phyloP scores from a whole-genome alignment of 2,888 invertebrate genomes.

The Cryptosula pallasiana region DNA sequence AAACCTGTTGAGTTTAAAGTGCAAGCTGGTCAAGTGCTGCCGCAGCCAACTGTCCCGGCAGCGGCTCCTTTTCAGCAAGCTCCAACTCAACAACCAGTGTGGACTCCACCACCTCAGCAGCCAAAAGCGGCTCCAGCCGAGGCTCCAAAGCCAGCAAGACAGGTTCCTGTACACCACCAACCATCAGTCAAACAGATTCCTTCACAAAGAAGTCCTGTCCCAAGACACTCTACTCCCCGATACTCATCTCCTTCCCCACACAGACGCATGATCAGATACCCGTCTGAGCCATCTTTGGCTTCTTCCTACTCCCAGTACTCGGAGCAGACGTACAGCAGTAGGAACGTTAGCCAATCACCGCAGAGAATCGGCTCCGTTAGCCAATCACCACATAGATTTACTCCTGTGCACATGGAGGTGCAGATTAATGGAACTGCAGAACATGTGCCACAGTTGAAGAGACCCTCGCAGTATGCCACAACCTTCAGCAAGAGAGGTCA shows the following conservation, averaged over 20 bases:
- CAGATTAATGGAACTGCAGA: neutral
- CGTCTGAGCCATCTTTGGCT: neutral
- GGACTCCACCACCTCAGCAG: conserved; percentile 57
- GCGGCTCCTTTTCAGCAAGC: conserved; percentile 45
- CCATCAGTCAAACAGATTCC: neutral
- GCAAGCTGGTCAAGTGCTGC: neutral
- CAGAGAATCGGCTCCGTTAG: neutral
- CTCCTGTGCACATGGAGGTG: conserved; percentile 14
- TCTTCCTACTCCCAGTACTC: conserved; percentile 1
- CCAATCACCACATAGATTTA: conserved; percentile 10
- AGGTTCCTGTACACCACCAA: neutral
- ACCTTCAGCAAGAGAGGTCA: neutral
- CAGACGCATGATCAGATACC: neutral
- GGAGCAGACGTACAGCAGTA: neutral
- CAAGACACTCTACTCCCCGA: conserved; percentile 30
- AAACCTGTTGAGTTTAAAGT: conserved; percentile 17
- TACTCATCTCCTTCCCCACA: conserved; percentile 23
- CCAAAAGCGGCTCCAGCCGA: conserved; percentile 21
- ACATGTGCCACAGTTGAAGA: neutral
- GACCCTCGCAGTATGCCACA: neutral
- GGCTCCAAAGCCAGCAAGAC: neutral
- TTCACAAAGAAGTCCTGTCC: neutral
- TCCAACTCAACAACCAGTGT: conserved; percentile 57
- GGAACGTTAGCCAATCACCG: conserved; percentile 10
- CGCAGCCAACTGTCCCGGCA: conserved; percentile 50